Evolutionary conservation across 2,888 invertebrate genomes (phyloP).

Genomic region (Melikaiella ostensackeni): DNA sequence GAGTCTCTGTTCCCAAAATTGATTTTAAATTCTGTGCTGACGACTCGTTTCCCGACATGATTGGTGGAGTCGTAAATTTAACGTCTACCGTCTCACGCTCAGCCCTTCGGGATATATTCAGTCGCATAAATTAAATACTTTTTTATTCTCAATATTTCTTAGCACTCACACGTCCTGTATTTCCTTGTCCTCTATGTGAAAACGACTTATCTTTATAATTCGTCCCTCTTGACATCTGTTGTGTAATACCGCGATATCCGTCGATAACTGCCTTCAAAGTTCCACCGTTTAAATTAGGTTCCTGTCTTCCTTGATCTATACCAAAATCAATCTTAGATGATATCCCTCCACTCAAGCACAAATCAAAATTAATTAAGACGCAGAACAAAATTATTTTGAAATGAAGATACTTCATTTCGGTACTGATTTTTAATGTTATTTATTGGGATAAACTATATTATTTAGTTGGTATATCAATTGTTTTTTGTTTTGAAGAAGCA

Average conservation of each 20-base stretch:
- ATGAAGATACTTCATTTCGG: not conserved
- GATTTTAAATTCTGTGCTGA: constrained; percentile 13
- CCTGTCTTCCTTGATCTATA: not conserved
- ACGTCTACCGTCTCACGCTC: not conserved
- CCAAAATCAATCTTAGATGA: constrained; percentile 2
- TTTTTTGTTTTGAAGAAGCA: not conserved
- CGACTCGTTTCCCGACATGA: constrained; percentile 41
- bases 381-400: not conserved
- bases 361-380: not conserved
- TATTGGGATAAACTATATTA: not conserved
- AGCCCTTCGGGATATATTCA: not conserved
- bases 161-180: not conserved
- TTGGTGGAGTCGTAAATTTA: not conserved
- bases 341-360: not conserved
- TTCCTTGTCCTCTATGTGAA: not conserved
- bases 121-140: not conserved
- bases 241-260: not conserved
- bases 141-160: not conserved
- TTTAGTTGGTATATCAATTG: not conserved
- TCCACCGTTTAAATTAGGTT: not conserved
- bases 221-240: not conserved
- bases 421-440: not conserved
- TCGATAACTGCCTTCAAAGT: not conserved
- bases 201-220: not conserved
- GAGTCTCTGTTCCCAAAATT: constrained; percentile 37